Percentiles rank a stretch among this genome's conserved stretches.
Conservation (phyloP, 2,888 invertebrate species). For the Macaria liturata region DNA sequence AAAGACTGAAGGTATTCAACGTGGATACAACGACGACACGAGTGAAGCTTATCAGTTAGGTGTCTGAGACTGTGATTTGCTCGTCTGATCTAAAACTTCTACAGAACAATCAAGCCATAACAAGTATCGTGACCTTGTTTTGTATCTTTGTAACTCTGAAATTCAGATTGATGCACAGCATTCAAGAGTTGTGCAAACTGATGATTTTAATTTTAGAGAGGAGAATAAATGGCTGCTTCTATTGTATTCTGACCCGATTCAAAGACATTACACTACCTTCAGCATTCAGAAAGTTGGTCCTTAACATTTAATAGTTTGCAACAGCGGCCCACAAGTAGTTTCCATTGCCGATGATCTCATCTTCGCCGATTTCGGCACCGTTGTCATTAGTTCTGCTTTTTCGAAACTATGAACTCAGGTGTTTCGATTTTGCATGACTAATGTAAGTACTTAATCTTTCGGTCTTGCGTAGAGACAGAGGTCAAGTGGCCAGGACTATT, state of each 20-base stretch:
- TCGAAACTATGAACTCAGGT: conserved; percentile 7
- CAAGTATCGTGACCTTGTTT: no score
- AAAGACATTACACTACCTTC: background rate
- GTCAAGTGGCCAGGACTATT: background rate
- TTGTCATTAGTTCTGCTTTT: conserved; percentile 12
- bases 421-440: conserved; percentile 8
- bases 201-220: no score
- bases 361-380: conserved; percentile 5
- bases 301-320: conserved; percentile 1
- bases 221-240: no score
- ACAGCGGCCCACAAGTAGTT: conserved; percentile 1
- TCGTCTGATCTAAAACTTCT: no score
- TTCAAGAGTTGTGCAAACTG: no score
- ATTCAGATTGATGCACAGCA: no score
- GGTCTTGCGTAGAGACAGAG: background rate
- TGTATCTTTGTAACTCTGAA: no score
- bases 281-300: conserved; percentile 1
- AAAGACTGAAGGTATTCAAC: no score
- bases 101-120: no score
- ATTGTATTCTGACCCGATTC: background rate
- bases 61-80: no score
- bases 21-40: no score
- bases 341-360: conserved; percentile 11
- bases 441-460: conserved; percentile 3
- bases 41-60: no score